Evolutionary conservation across 2,113 vertebrate species (phyloP), one percentile per base, ranked within the genome.

Genomic region (Perca flavescens): DNA sequence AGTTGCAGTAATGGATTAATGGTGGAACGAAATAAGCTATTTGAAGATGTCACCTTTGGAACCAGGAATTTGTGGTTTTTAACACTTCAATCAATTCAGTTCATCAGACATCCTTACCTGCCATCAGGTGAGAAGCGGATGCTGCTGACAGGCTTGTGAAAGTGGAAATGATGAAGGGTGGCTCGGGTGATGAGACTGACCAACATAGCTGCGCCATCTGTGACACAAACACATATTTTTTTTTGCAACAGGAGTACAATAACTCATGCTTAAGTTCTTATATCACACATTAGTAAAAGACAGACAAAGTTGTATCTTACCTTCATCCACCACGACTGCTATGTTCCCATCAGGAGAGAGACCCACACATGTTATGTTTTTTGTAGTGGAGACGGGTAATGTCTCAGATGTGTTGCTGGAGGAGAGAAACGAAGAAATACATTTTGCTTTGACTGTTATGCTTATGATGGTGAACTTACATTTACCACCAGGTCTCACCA

Each of bases 71-170:
- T 31, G 0, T 17, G 5, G 19, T 34, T 61, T 61, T 36, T 36
- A 9, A 21, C 52, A 53, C 16, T 43, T 43, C 15, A 43, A 43
- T 22, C 21, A 46, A 16, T 15, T 13, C 21, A 4, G 43, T 34
- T 49, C 46, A 28, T 65, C 1, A 63, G 53, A 71, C 36, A 19
- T n/a, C 2, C 11, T 91, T 72, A 99, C 98, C 96, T 97, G 94
- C 98, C 97, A 21, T 99, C 96, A 0, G 98, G 98, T 2, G 98
- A 99, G 94, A 99, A 99, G 82, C 94, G 91, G 87, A 99, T 80
- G 43, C 97, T 97, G 86, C 93, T 96, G 79, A 99, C 98, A 0
- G 96, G 97, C 70, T 97, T 97, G 91, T 98, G 97, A 79, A 99
- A 99, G 92, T 98, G 95, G 84, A 96, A 98, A 14, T 89, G 95